A percentile compares a stretch with the other conserved stretches of the same genome.
Conservation (phyloP, 2,797 vertebrate species). For the Poecilia velifera region DNA sequence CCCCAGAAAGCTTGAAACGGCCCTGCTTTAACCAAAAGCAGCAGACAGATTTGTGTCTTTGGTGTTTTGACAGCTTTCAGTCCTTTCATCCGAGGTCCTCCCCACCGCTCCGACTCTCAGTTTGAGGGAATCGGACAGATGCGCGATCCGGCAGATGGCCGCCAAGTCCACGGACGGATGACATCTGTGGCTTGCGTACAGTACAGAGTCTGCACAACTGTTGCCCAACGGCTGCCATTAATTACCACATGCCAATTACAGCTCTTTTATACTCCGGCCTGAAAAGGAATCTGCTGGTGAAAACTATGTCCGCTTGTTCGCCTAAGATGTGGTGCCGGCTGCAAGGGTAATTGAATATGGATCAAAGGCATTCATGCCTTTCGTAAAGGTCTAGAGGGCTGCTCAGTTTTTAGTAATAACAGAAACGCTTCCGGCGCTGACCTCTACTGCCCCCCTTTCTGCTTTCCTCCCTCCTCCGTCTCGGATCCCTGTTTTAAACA, state of each 20-base stretch:
- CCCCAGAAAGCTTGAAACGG: no score
- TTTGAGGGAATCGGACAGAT: constrained; percentile 74
- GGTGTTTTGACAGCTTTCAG: constrained; percentile 76
- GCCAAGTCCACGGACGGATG: constrained; percentile 47
- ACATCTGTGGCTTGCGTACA: constrained; percentile 35
- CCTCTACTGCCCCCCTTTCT: constrained; percentile 44
- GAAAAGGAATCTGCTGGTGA: constrained; percentile 23
- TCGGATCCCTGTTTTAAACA: constrained; percentile 56
- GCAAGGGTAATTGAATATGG: constrained; percentile 68
- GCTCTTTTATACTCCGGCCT: background rate
- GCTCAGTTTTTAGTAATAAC: constrained; percentile 78
- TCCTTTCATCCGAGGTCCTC: constrained; percentile 69
- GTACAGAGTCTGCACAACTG: constrained; percentile 19
- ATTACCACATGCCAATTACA: constrained; percentile 21
- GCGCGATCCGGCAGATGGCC: constrained; percentile 66
- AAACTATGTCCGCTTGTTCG: constrained; percentile 11
- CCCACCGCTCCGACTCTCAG: constrained; percentile 57
- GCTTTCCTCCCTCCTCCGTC: constrained; percentile 15
- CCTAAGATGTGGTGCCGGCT: constrained; percentile 29
- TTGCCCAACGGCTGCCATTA: constrained; percentile 4
- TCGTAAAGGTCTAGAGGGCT: constrained; percentile 60
- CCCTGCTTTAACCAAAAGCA: background rate
- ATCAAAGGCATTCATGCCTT: constrained; percentile 72
- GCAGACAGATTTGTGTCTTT: constrained; percentile 36
- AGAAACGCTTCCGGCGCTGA: constrained; percentile 71